Percentiles rank a stretch among this genome's conserved stretches.
Evolutionary conservation across 2,888 invertebrate species (phyloP).

Genomic region (Halictus quadricinctus): DNA sequence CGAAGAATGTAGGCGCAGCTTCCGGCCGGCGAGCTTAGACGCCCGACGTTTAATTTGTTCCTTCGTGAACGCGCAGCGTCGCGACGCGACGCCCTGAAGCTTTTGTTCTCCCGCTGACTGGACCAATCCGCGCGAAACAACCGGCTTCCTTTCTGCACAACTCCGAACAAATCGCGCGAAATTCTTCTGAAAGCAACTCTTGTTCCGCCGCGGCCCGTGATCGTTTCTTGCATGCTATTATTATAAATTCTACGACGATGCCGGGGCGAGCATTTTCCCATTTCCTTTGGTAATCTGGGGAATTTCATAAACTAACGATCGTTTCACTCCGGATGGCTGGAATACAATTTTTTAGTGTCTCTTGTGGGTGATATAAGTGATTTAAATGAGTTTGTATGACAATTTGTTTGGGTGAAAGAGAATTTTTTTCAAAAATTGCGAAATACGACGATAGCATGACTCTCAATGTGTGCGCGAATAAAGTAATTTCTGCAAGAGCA

Average conservation of each 20-base stretch:
- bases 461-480: not conserved
- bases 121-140: not conserved
- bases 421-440: not conserved
- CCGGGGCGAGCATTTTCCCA: too few species aligned
- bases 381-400: too few species aligned
- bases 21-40: not conserved
- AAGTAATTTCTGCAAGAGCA: not conserved
- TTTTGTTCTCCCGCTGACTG: not conserved
- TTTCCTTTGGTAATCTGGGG: not conserved
- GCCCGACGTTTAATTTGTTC: slow-evolving; percentile 33
- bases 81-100: not conserved
- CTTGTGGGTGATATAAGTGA: not conserved
- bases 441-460: too few species aligned
- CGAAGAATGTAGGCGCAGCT: slow-evolving; percentile 41
- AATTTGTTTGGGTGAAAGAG: too few species aligned
- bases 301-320: not conserved
- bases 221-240: not conserved
- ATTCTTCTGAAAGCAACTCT: not conserved
- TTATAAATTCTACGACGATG: not conserved
- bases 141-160: not conserved
- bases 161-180: not conserved
- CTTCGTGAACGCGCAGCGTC: not conserved
- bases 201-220: not conserved
- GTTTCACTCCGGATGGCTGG: not conserved
- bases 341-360: not conserved